Base-by-base conservation (phyloP, 2,888 invertebrate species). In the Theretra japonica region DNA sequence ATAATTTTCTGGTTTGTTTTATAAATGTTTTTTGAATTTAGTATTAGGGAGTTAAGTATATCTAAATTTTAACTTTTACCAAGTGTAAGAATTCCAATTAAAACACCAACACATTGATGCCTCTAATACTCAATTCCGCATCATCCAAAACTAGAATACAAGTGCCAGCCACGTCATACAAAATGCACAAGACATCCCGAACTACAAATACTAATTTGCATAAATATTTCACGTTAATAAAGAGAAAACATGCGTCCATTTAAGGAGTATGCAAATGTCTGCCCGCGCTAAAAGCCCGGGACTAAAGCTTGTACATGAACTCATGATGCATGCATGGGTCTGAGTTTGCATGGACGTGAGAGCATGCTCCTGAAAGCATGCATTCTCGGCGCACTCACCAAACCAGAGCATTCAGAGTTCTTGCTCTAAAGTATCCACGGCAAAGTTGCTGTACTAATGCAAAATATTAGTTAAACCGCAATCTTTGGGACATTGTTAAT, bases 301-400 rank as follows among this genome's bases (percentile, higher is more conserved):
- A 48, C 65, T 65, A 65, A 65, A 48, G 62, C 62, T 41, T 21
- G 41, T 48, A 41, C 41, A 65, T 65, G 65, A 65, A 65, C 48
- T 65, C 65, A 48, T 48, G 65, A 65, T 65, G 65, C 65, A 48
- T 65, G 69, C 69, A 30, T 69, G 56, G 28, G 4, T 56, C 69
- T 69, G 56, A 56, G 41, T 41, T 15, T 41, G 41, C 41, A 41
- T 41, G 41, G 41, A 41, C 11, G 11, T 41, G 41, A 41, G 41
- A 41, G 65, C 65, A 48, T 65, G 69, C 69, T 3, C 30, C 69
- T 69, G 56, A 56, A 69, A 69, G 28, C n/a, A n/a, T 21, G 62
- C 21, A 62, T 62, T 41, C 41, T 65, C 48, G 21, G 6, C 15
- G 21, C 62, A 65, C 41, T 48, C 23, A 41, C 65, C 65, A 48